Percentiles rank a stretch among this genome's conserved stretches.
Conservation (phyloP, 2,888 invertebrate species). For the Blomia tropicalis region DNA sequence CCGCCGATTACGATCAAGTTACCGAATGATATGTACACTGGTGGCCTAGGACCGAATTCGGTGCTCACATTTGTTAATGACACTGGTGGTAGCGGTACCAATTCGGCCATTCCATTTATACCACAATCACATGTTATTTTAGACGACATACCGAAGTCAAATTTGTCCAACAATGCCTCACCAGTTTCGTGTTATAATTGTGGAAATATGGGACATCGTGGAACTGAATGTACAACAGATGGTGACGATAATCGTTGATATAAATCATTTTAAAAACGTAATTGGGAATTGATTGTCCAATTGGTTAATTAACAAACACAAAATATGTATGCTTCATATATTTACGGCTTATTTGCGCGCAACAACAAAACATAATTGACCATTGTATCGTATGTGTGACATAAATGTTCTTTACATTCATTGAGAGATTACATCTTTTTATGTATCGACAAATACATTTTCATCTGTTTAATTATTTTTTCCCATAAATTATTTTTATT, state of each 20-base stretch:
- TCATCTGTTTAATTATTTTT: too few species aligned
- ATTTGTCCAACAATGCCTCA: constrained; percentile 34
- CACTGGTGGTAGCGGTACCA: not conserved
- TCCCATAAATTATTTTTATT: too few species aligned
- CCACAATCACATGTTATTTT: not conserved
- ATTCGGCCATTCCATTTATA: not conserved
- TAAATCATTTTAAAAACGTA: too few species aligned
- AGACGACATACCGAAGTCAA: not conserved
- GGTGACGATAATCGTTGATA: not conserved
- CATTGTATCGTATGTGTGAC: too few species aligned
- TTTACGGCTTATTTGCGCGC: too few species aligned
- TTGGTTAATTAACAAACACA: too few species aligned
- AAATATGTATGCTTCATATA: too few species aligned
- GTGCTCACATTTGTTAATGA: not conserved
- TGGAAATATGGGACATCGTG: constrained; percentile 64
- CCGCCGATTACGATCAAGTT: not conserved
- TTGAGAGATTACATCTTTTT: too few species aligned
- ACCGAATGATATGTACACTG: not conserved
- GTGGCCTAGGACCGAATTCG: not conserved
- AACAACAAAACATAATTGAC: too few species aligned
- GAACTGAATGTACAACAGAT: constrained; percentile 63
- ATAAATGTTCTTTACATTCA: too few species aligned
- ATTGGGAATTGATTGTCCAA: too few species aligned
- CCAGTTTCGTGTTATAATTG: constrained; percentile 82
- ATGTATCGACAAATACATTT: too few species aligned